These are phyloP conservation scores for Cheiracanthium punctorium DNA, from an alignment of 2,888 invertebrate genomes.

Conservation along the genomic window DNA sequence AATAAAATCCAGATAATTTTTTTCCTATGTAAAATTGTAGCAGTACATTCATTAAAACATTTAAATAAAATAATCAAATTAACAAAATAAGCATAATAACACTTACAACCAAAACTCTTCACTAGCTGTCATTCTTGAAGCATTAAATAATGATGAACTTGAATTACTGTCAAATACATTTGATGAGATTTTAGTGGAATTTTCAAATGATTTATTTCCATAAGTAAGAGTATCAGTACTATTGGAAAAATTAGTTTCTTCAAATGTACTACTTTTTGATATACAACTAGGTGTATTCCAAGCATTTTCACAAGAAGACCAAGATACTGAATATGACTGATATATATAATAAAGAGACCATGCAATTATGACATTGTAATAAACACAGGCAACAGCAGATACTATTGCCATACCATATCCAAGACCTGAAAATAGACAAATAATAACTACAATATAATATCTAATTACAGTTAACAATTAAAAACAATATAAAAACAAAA, in stretches of 20 bases:
- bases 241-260: background rate
- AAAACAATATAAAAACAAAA: too few species aligned
- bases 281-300: slow-evolving; percentile 97
- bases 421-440: slow-evolving; percentile 84
- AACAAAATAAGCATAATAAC: too few species aligned
- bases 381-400: slow-evolving; percentile 99
- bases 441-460: too few species aligned
- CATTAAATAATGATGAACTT: slow-evolving; percentile 66
- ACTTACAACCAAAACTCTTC: slow-evolving; percentile 71
- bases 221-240: background rate
- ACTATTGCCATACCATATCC: slow-evolving; percentile 99
- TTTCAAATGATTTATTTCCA: background rate
- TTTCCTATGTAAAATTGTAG: too few species aligned
- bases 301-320: slow-evolving; percentile 93
- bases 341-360: slow-evolving; percentile 99
- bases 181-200: background rate
- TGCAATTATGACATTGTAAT: slow-evolving; percentile 97
- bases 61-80: too few species aligned
- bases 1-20: too few species aligned
- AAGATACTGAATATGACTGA: slow-evolving; percentile 80
- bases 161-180: slow-evolving; percentile 93
- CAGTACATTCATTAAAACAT: too few species aligned
- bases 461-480: too few species aligned
- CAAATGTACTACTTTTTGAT: slow-evolving; percentile 85
- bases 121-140: slow-evolving; percentile 55